Percentiles rank a stretch among this genome's conserved stretches.
These are phyloP conservation scores for Stegastes partitus DNA, from an alignment of 2,113 vertebrate species.

Conservation along the genomic window DNA sequence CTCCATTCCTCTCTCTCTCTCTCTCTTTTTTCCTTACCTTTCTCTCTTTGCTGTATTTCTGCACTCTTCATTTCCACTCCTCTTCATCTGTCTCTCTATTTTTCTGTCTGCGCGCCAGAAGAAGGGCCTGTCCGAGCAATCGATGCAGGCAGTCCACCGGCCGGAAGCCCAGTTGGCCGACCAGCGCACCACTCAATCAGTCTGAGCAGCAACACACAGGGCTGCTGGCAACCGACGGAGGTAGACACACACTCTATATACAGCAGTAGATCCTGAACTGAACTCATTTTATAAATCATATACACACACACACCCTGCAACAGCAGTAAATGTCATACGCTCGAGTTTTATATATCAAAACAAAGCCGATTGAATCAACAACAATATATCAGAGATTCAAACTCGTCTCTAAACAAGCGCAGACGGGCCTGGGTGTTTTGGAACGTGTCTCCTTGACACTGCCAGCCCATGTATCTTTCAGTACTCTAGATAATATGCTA, in stretches of 20 bases:
- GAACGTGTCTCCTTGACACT: conserved; percentile 9
- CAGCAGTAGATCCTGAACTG: conserved; percentile 49
- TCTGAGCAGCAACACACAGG: conserved; percentile 59
- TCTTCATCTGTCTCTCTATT: conserved; percentile 23
- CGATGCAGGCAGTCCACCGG: conserved; percentile 69
- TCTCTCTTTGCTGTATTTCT: conserved; percentile 19
- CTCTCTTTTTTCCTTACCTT: conserved; percentile 6
- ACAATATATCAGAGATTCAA: conserved; percentile 33
- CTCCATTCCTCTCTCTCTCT: neutral
- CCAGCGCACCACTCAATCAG: conserved; percentile 69
- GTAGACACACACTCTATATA: conserved; percentile 44
- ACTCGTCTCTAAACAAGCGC: conserved; percentile 34
- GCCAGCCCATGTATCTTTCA: conserved; percentile 46
- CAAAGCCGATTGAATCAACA: conserved; percentile 40
- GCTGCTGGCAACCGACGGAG: conserved; percentile 60
- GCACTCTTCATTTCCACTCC: conserved; percentile 9
- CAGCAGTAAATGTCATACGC: conserved; percentile 31
- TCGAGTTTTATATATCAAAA: conserved; percentile 39
- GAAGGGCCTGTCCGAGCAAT: conserved; percentile 54
- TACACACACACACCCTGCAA: conserved; percentile 9
- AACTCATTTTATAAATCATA: conserved; percentile 45
- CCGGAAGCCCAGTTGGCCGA: conserved; percentile 71
- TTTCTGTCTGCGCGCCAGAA: conserved; percentile 37
- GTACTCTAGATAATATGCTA: conserved; percentile 55
- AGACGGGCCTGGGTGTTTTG: conserved; percentile 2